Evolutionary conservation across 2,888 invertebrate species (phyloP).

Genomic region (Trileptium ribeirensis): DNA sequence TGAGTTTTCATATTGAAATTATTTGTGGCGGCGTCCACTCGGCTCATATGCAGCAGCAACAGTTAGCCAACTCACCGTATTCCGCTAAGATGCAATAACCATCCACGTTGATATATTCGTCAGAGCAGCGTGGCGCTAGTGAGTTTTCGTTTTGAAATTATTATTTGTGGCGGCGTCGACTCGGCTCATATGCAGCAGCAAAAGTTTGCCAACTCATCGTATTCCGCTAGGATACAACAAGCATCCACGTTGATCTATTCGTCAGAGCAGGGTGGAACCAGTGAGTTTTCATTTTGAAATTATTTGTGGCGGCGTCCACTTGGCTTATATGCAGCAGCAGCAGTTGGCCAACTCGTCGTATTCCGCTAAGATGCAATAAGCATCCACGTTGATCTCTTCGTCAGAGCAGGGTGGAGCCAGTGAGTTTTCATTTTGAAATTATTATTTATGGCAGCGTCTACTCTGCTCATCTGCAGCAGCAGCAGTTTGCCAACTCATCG

Average conservation of each 20-base stretch:
- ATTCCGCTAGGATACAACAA: slow-evolving; percentile 24
- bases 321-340: too few species aligned
- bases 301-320: too few species aligned
- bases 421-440: too few species aligned
- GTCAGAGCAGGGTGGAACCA: slow-evolving; percentile 35
- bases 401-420: slow-evolving; percentile 36
- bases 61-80: slow-evolving; percentile 25
- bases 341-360: slow-evolving; percentile 23
- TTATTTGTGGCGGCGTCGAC: too few species aligned
- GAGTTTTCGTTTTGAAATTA: too few species aligned
- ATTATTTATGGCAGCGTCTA: too few species aligned
- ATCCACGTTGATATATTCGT: slow-evolving; percentile 39
- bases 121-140: slow-evolving; percentile 35
- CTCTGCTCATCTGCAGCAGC: too few species aligned
- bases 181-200: too few species aligned
- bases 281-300: too few species aligned
- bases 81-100: slow-evolving; percentile 24
- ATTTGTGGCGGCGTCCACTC: too few species aligned
- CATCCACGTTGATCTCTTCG: slow-evolving; percentile 38
- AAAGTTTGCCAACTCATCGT: slow-evolving; percentile 27
- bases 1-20: too few species aligned
- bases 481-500: slow-evolving; percentile 24
- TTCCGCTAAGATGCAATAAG: slow-evolving; percentile 24
- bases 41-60: neutral
- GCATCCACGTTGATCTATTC: slow-evolving; percentile 37